These are phyloP conservation scores for Temnopleurus reevesii DNA, from an alignment of 53 echinoderm and acorn worm genomes.

Conservation along the genomic window DNA sequence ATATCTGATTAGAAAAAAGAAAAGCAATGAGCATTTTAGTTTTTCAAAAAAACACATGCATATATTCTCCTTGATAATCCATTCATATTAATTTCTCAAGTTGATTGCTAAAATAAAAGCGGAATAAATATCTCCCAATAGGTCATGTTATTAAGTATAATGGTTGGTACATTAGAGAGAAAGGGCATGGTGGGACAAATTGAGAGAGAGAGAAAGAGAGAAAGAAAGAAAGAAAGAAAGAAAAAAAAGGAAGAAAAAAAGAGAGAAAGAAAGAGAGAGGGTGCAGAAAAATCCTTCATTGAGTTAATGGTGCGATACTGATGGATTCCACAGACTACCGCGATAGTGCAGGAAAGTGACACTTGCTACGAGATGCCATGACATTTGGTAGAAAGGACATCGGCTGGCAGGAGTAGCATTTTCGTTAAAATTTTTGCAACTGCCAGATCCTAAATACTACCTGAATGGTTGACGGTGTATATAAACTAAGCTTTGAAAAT, in stretches of 20 bases:
- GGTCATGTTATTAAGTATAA: not conserved
- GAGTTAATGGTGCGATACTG: constrained; percentile 49
- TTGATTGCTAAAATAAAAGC: not conserved
- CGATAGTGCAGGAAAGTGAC: not conserved
- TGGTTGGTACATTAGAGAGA: not conserved
- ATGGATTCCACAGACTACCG: constrained; percentile 9
- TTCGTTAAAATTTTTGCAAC: too few species aligned
- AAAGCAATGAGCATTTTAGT: too few species aligned
- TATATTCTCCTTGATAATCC: too few species aligned
- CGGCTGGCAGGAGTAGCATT: too few species aligned
- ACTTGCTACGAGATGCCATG: not conserved
- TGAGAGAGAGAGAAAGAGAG: not conserved
- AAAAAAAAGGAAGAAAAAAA: not conserved
- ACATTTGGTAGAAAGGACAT: not conserved
- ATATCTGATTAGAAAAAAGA: too few species aligned
- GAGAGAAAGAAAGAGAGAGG: not conserved
- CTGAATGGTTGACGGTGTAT: too few species aligned
- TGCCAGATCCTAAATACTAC: too few species aligned
- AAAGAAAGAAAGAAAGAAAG: not conserved
- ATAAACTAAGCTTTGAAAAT: too few species aligned
- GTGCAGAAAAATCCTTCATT: constrained; percentile 18
- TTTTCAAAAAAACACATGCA: too few species aligned
- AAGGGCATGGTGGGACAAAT: not conserved
- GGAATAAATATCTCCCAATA: not conserved
- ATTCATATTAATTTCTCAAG: too few species aligned